Evolutionary conservation across 1,140 invertebrate genomes (phyloP).

Genomic region (Phenacoccus solenopsis): DNA sequence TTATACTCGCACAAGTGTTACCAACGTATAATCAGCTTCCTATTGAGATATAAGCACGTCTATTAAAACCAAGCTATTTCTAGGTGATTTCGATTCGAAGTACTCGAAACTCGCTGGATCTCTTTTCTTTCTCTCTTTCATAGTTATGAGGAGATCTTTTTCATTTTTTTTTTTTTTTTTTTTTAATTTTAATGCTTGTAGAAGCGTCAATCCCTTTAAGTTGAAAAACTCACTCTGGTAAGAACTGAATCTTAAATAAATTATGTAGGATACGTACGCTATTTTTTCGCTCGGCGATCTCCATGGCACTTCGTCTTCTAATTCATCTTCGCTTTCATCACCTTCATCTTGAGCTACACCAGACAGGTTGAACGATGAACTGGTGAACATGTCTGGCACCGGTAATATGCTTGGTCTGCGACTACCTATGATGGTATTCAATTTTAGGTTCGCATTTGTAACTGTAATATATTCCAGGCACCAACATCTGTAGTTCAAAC

Average conservation of each 20-base stretch:
- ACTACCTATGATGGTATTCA: constrained; percentile 52
- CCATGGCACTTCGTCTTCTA: constrained; percentile 80
- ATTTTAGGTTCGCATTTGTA: no score
- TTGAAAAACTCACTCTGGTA: no score
- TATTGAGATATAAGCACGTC: background rate
- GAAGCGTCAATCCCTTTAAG: no score
- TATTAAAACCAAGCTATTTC: background rate
- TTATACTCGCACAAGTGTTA: background rate
- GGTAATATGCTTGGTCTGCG: constrained; percentile 71
- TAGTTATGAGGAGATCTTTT: no score
- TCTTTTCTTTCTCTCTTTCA: no score
- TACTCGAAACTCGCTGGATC: background rate
- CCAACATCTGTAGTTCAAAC: no score
- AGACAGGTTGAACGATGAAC: constrained; percentile 57
- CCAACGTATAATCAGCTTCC: no score
- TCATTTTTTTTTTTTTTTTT: no score
- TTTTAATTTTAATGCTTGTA: no score
- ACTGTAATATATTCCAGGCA: no score
- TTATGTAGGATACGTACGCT: constrained; percentile 62
- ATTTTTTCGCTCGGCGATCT: constrained; percentile 77
- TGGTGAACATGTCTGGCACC: constrained; percentile 76
- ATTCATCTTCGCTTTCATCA: constrained; percentile 74
- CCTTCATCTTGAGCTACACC: constrained; percentile 51
- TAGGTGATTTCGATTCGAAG: background rate
- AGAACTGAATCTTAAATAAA: no score